Evolutionary conservation across 2,113 vertebrate genomes (phyloP).

Genomic region (Girardinichthys multiradiatus): DNA sequence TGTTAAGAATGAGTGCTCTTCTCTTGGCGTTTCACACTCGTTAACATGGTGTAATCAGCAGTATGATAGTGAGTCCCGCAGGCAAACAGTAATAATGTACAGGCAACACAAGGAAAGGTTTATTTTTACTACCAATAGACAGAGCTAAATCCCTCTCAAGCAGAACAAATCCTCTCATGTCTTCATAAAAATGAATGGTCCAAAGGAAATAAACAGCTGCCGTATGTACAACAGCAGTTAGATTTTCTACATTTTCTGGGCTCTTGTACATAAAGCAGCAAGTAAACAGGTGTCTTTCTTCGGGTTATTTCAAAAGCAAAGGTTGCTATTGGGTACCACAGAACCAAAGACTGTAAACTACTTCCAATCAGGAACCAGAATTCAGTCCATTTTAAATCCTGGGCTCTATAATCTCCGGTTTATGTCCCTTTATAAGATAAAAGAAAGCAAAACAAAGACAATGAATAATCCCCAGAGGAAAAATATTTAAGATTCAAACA

Average conservation of each 20-base stretch:
- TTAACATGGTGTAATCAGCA: constrained; percentile 39
- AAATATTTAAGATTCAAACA: neutral
- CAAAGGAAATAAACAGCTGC: constrained; percentile 36
- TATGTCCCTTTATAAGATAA: neutral
- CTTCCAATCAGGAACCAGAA: neutral
- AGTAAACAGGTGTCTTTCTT: constrained; percentile 24
- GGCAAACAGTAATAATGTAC: constrained; percentile 59
- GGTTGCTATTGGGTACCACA: neutral
- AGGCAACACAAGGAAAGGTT: constrained; percentile 62
- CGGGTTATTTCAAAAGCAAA: constrained; percentile 33
- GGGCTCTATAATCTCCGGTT: neutral
- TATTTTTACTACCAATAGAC: constrained; percentile 74
- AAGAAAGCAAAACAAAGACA: neutral
- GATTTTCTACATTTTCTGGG: constrained; percentile 16
- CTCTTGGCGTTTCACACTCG: constrained; percentile 39
- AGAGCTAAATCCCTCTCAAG: constrained; percentile 67
- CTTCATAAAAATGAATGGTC: constrained; percentile 49
- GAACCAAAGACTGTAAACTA: neutral
- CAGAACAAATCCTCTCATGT: constrained; percentile 68
- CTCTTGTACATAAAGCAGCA: neutral
- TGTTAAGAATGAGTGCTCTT: constrained; percentile 31
- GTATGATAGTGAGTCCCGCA: constrained; percentile 42
- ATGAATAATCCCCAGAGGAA: neutral
- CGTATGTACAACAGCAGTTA: constrained; percentile 1
- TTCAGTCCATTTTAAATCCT: constrained; percentile 1